These are phyloP conservation scores for Mastomys coucha DNA, from an alignment of 2,113 vertebrate species.

Conservation along the genomic window DNA sequence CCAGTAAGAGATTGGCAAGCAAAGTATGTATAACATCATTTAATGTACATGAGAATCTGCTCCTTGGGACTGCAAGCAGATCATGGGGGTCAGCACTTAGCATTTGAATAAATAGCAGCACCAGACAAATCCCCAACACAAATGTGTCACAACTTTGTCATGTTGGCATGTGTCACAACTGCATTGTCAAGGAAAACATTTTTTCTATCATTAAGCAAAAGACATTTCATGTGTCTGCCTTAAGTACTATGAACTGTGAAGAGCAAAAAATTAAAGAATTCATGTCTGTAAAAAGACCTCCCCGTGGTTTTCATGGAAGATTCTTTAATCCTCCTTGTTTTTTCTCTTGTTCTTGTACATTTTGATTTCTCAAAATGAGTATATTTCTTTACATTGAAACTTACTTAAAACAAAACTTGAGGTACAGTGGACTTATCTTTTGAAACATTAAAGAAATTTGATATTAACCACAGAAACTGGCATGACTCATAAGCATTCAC, in stretches of 20 bases:
- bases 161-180: neutral
- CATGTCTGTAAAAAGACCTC: neutral
- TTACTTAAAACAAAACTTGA: neutral
- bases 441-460: neutral
- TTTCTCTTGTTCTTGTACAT: neutral
- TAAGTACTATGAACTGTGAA: rapidly evolving
- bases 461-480: neutral
- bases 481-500: neutral
- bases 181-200: neutral
- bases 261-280: neutral
- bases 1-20: too few relatives aligned
- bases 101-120: too few relatives aligned
- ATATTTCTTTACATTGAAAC: neutral
- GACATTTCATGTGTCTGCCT: neutral
- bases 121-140: too few relatives aligned
- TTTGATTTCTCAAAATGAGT: neutral
- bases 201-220: neutral
- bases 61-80: too few relatives aligned
- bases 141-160: neutral
- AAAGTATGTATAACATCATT: too few relatives aligned
- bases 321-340: neutral
- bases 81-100: too few relatives aligned
- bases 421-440: neutral
- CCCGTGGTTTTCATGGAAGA: neutral
- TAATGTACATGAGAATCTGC: too few relatives aligned